phyloP scores from a whole-genome alignment of 2,113 vertebrate genomes.

The Ammodytes dubius region DNA sequence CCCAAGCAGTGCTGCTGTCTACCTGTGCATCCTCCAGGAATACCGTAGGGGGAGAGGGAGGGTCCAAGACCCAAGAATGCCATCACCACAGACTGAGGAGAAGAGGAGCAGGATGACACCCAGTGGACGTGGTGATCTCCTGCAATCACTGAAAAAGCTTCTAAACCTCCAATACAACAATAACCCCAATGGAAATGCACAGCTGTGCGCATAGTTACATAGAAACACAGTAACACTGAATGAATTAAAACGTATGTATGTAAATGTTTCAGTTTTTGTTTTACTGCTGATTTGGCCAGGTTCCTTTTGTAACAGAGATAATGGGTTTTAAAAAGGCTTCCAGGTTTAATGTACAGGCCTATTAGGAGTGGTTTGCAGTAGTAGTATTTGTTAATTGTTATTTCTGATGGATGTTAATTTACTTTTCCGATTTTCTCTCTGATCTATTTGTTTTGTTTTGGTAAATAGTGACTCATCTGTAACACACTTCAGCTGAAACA shows the following conservation, averaged over 20 bases:
- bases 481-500: not conserved
- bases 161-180: not conserved
- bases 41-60: conserved; percentile 55
- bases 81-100: not conserved
- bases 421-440: not conserved
- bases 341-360: not conserved
- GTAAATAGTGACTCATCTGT: conserved; percentile 25
- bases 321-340: not conserved
- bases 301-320: not conserved
- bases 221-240: not conserved
- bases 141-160: not conserved
- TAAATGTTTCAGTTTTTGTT: not conserved
- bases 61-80: conserved; percentile 51
- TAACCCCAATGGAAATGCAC: not conserved
- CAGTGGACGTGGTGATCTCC: conserved; percentile 36
- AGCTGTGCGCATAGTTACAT: not conserved
- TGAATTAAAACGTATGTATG: not conserved
- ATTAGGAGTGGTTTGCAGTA: not conserved
- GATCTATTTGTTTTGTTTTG: conserved; percentile 8
- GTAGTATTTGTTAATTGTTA: not conserved
- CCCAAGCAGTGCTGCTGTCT: conserved; percentile 9
- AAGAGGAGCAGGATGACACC: conserved; percentile 45
- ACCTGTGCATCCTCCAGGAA: conserved; percentile 54
- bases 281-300: not conserved
- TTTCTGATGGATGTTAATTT: not conserved